Evolutionary conservation across 2,888 invertebrate species (phyloP).

Genomic region (Pollenia angustigena): DNA sequence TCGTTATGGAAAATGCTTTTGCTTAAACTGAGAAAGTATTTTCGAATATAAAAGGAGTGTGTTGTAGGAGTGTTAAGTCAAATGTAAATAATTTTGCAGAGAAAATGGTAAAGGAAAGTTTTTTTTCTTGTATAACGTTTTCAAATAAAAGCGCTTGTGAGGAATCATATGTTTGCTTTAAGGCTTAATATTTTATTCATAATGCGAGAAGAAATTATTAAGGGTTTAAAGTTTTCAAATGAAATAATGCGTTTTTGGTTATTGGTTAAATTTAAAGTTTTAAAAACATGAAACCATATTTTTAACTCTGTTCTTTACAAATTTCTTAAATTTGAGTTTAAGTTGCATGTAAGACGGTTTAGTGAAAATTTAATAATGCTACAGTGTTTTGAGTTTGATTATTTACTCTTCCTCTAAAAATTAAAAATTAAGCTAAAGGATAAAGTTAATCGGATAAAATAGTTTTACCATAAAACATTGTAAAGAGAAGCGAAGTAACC

Average conservation of each 20-base stretch:
- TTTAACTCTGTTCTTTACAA: too few species aligned
- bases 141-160: not conserved
- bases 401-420: too few species aligned
- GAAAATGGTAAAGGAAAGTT: not conserved
- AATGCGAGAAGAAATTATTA: constrained; percentile 4
- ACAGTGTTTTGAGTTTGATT: not conserved
- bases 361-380: not conserved
- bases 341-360: not conserved
- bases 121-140: not conserved
- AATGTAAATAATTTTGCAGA: constrained; percentile 42
- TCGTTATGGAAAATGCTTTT: not conserved
- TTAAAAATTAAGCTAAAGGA: too few species aligned
- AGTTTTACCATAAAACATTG: too few species aligned
- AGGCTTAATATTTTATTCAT: constrained; percentile 1
- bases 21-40: not conserved
- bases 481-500: too few species aligned
- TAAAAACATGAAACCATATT: not conserved
- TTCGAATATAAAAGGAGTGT: not conserved
- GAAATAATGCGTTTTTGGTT: not conserved
- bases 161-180: constrained; percentile 22
- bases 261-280: not conserved
- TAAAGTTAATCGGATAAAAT: too few species aligned
- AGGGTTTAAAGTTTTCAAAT: constrained; percentile 3
- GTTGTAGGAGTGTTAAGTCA: constrained; percentile 21
- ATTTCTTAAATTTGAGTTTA: too few species aligned